A percentile compares a stretch with the other conserved stretches of the same genome.
Evolutionary conservation across 2,797 vertebrate species (phyloP).

Genomic region (Brachymystax lenok): DNA sequence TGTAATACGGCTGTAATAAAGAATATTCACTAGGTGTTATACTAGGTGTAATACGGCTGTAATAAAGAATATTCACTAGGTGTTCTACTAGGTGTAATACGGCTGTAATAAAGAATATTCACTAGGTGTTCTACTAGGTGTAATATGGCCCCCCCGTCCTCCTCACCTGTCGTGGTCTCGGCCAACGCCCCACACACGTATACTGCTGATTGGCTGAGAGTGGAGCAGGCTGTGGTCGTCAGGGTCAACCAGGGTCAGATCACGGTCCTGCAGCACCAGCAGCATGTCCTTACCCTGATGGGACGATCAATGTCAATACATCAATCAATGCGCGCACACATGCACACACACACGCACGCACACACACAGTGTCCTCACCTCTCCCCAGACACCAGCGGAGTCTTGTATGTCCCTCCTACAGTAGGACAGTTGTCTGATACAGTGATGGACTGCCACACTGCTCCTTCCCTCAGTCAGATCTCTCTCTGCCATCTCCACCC

Average conservation of each 20-base stretch:
- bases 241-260: conserved; percentile 91
- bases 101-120: too few relatives aligned
- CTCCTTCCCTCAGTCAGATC: conserved; percentile 91
- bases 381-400: conserved; percentile 91
- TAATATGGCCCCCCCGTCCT: not conserved
- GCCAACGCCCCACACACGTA: conserved; percentile 95
- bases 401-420: conserved; percentile 92
- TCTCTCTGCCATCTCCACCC: conserved; percentile 95
- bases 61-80: too few relatives aligned
- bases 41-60: too few relatives aligned
- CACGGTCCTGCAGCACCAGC: conserved; percentile 90
- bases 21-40: too few relatives aligned
- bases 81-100: too few relatives aligned
- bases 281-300: conserved; percentile 94
- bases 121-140: too few relatives aligned
- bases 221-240: conserved; percentile 90
- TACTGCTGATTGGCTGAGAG: conserved; percentile 95
- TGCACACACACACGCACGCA: too few relatives aligned
- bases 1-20: too few relatives aligned
- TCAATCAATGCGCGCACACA: too few relatives aligned
- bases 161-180: conserved; percentile 94
- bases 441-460: conserved; percentile 91
- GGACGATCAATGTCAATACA: conserved; percentile 4
- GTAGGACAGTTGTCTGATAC: conserved; percentile 94
- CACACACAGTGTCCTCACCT: conserved; percentile 65